Conservation (phyloP, 37 sponge, comb jelly and placozoan genomes). For the Bolinopsis microptera region DNA sequence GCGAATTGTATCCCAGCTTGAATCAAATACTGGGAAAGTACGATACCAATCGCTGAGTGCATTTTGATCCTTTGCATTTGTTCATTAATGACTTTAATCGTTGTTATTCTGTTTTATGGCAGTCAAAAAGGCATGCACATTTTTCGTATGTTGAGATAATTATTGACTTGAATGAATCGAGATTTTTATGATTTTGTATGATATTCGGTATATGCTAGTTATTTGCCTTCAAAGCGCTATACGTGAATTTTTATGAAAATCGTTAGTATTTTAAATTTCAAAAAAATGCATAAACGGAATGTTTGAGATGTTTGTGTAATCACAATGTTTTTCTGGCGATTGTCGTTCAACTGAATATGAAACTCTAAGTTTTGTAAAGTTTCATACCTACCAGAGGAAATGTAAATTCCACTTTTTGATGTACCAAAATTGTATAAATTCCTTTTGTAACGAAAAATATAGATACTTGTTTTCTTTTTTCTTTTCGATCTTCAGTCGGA, state of each 20-base stretch:
- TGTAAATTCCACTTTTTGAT: background rate
- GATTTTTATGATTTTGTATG: background rate
- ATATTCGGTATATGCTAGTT: background rate
- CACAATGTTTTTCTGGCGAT: no score
- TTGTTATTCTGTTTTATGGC: background rate
- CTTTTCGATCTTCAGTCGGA: no score
- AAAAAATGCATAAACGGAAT: background rate
- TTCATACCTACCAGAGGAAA: background rate
- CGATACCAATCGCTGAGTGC: no score
- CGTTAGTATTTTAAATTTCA: background rate
- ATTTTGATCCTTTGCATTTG: background rate
- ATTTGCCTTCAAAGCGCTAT: background rate
- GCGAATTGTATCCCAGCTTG: no score
- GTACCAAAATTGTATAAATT: background rate
- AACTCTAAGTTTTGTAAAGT: background rate
- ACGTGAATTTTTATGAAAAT: background rate
- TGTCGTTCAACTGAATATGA: no score
- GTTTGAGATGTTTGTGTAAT: background rate
- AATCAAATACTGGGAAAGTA: no score
- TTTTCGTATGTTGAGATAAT: background rate
- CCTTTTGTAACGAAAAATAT: background rate
- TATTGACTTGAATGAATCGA: background rate
- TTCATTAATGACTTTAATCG: background rate
- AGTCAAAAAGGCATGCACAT: background rate
- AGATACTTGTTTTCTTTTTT: no score